Evolutionary conservation across 2,888 invertebrate species (phyloP).

Genomic region (Polydrusus tereticollis): DNA sequence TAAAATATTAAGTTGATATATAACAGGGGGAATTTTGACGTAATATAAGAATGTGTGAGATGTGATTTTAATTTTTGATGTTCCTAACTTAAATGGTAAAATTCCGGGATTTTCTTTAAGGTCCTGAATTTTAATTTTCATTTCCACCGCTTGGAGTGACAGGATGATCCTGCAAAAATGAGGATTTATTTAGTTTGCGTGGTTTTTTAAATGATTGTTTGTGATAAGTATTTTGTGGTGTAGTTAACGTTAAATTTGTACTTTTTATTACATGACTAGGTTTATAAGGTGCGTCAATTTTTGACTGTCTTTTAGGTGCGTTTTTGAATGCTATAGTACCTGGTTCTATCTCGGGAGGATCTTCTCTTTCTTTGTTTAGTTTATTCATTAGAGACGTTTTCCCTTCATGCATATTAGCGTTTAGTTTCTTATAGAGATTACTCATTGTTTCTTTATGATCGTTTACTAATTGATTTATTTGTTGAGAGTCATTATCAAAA

Average conservation of each 20-base stretch:
- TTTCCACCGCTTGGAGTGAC: neutral
- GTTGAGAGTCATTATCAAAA: neutral
- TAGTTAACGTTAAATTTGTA: neutral
- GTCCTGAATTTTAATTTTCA: slow-evolving; percentile 8
- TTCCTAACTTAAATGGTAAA: slow-evolving; percentile 10
- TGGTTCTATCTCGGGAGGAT: neutral
- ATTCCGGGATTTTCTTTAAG: slow-evolving; percentile 10
- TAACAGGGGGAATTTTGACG: neutral
- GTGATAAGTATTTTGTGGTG: neutral
- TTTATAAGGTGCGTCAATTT: neutral
- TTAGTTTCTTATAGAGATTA: neutral
- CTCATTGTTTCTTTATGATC: slow-evolving; percentile 3
- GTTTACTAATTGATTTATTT: neutral
- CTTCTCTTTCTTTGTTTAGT: neutral
- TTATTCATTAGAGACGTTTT: neutral
- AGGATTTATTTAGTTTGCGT: neutral
- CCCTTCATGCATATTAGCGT: neutral
- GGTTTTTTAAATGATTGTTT: slow-evolving; percentile 1
- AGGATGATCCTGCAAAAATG: neutral
- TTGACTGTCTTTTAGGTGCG: neutral
- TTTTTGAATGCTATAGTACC: neutral
- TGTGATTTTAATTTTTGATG: neutral
- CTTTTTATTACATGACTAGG: neutral
- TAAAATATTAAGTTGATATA: neutral
- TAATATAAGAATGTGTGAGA: slow-evolving; percentile 15